A percentile compares a stretch with the other conserved stretches of the same genome.
These are phyloP conservation scores for Oreonectes daqikongensis DNA, from an alignment of 2,797 vertebrate genomes.

Conservation along the genomic window DNA sequence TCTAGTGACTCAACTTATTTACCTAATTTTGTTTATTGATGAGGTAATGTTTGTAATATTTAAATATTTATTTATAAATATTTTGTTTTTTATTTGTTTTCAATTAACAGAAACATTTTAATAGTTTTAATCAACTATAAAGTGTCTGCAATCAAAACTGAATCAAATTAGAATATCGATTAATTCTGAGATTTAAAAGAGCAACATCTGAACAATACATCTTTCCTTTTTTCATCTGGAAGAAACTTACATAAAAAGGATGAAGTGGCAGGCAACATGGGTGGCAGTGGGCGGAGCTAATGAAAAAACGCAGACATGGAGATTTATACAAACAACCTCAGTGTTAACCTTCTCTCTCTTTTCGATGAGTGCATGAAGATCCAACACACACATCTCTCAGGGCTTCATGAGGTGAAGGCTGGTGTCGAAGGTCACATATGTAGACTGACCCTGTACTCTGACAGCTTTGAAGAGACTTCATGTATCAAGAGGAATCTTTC, in stretches of 20 bases:
- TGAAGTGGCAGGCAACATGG: conserved; percentile 30
- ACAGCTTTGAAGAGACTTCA: conserved; percentile 74
- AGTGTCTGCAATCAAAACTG: too few species aligned
- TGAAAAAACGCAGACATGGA: conserved; percentile 2
- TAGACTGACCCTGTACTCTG: conserved; percentile 71
- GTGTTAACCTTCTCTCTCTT: conserved; percentile 20
- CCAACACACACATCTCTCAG: conserved; percentile 35
- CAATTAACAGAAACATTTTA: too few species aligned
- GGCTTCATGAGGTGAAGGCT: conserved; percentile 46
- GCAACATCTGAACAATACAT: background rate
- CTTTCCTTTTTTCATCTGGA: background rate
- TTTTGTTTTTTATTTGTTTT: too few species aligned
- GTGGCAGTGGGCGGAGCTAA: background rate
- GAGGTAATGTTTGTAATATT: too few species aligned
- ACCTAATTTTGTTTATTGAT: too few species aligned
- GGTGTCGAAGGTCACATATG: conserved; percentile 75
- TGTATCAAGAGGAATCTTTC: conserved; percentile 69
- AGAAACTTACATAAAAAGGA: conserved; percentile 38
- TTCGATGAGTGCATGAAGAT: conserved; percentile 34
- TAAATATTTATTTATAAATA: too few species aligned
- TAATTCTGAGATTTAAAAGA: too few species aligned
- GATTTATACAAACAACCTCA: background rate
- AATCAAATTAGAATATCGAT: too few species aligned
- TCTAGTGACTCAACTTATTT: too few species aligned
- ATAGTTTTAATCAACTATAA: too few species aligned